Conservation (phyloP, 2,888 invertebrate species). For the Lasioglossum oenotherae region DNA sequence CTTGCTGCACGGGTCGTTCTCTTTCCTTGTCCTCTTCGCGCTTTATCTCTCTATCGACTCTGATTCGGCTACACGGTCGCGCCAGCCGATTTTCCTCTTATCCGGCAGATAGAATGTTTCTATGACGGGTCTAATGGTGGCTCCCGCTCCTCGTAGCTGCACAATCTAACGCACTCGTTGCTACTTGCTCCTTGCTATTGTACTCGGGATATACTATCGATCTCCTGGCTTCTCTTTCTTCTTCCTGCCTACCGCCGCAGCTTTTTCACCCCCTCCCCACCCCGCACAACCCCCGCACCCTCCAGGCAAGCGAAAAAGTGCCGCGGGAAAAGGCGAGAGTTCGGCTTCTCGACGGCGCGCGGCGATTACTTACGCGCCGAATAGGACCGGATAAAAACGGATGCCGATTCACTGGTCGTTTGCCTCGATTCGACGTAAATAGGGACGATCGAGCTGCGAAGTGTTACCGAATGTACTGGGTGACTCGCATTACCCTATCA, state of each 20-base stretch:
- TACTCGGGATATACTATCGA: conserved; percentile 71
- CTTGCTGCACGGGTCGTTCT: conserved; percentile 19
- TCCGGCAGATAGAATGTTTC: conserved; percentile 54
- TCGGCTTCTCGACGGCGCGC: conserved; percentile 48
- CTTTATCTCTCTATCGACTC: background rate
- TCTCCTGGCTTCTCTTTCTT: conserved; percentile 64
- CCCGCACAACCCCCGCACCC: background rate
- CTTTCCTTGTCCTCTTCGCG: background rate
- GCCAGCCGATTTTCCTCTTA: conserved; percentile 47
- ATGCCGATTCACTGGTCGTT: conserved; percentile 17
- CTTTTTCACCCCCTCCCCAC: background rate
- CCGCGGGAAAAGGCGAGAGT: conserved; percentile 32
- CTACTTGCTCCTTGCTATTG: conserved; percentile 66
- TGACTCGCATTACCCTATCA: background rate
- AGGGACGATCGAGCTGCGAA: conserved; percentile 30
- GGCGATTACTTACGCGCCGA: conserved; percentile 53
- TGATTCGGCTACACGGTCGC: conserved; percentile 23
- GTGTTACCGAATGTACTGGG: background rate
- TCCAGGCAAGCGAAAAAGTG: conserved; percentile 36
- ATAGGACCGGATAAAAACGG: conserved; percentile 40
- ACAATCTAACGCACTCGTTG: conserved; percentile 60
- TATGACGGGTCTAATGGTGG: conserved; percentile 58
- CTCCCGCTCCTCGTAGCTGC: conserved; percentile 45
- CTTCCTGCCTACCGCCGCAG: conserved; percentile 45
- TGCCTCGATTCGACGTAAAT: conserved; percentile 32